These are phyloP conservation scores for Cacoxenus indagator DNA, from an alignment of 2,888 invertebrate species.

Conservation along the genomic window DNA sequence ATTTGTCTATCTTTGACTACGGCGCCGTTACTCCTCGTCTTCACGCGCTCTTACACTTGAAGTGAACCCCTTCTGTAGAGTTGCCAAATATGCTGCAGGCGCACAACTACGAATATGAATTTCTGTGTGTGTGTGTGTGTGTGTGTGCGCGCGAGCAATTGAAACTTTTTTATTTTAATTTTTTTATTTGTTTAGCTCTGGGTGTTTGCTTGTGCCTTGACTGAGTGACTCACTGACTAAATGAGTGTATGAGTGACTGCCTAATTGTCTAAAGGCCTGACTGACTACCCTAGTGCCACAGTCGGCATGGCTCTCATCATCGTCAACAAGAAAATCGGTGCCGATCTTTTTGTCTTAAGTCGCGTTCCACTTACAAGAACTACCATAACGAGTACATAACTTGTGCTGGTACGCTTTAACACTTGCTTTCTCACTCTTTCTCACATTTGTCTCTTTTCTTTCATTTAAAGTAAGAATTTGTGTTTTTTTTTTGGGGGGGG, in stretches of 20 bases:
- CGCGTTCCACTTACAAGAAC: not conserved
- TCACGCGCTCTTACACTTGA: constrained; percentile 36
- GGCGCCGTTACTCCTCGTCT: not conserved
- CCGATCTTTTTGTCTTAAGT: constrained; percentile 25
- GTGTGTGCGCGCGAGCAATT: not conserved
- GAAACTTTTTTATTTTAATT: constrained; percentile 7
- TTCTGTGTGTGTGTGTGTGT: not conserved
- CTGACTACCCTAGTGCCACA: constrained; percentile 15
- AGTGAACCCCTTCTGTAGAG: not conserved
- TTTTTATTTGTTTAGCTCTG: not conserved
- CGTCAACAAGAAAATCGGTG: not conserved
- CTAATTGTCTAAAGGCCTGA: constrained; percentile 10
- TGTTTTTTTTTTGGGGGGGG: not conserved
- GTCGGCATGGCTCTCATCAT: not conserved
- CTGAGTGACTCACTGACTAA: not conserved
- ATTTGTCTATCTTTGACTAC: not conserved
- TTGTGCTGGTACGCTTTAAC: not conserved
- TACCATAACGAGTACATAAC: not conserved
- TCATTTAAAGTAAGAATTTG: too few relatives aligned
- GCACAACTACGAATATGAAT: constrained; percentile 15
- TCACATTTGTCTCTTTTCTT: too few relatives aligned
- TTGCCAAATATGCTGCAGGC: constrained; percentile 12
- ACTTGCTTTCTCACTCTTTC: constrained; percentile 4
- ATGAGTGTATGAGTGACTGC: not conserved
- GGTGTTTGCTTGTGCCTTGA: not conserved